Evolutionary conservation across 2,888 invertebrate species (phyloP).

Genomic region (Pycnomerus fuliginosus): DNA sequence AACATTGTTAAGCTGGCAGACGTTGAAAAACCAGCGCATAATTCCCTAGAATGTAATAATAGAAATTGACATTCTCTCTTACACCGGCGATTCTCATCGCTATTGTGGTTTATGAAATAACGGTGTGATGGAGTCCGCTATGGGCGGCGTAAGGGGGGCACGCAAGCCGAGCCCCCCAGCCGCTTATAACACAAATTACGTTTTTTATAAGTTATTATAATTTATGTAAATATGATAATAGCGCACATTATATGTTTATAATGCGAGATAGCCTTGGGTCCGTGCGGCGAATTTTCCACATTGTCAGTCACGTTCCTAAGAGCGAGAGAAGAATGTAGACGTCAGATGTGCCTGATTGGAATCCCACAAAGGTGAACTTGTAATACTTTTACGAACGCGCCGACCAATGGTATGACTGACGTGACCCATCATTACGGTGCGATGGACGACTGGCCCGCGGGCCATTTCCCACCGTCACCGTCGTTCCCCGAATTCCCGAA

Average conservation of each 20-base stretch:
- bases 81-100: no score
- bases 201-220: slow-evolving; percentile 50
- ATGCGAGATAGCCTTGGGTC: slow-evolving; percentile 45
- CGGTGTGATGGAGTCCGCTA: no score
- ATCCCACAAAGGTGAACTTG: slow-evolving; percentile 45
- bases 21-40: no score
- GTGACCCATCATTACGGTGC: slow-evolving; percentile 52
- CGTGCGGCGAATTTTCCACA: slow-evolving; percentile 42
- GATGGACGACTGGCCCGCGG: slow-evolving; percentile 39
- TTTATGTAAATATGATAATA: slow-evolving; percentile 54
- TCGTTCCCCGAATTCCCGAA: slow-evolving; percentile 11
- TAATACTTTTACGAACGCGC: slow-evolving; percentile 46
- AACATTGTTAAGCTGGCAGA: no score
- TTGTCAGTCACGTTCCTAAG: slow-evolving; percentile 42
- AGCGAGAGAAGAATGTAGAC: slow-evolving; percentile 41
- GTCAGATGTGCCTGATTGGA: slow-evolving; percentile 45
- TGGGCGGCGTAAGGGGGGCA: no score
- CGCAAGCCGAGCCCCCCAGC: no score
- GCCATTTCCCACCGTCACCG: slow-evolving; percentile 35
- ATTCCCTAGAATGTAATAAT: no score
- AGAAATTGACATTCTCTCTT: no score
- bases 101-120: no score
- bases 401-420: slow-evolving; percentile 52
- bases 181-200: slow-evolving; percentile 38
- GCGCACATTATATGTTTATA: slow-evolving; percentile 44